phyloP scores from a whole-genome alignment of 2,113 vertebrate species.

The Arenaria interpres region DNA sequence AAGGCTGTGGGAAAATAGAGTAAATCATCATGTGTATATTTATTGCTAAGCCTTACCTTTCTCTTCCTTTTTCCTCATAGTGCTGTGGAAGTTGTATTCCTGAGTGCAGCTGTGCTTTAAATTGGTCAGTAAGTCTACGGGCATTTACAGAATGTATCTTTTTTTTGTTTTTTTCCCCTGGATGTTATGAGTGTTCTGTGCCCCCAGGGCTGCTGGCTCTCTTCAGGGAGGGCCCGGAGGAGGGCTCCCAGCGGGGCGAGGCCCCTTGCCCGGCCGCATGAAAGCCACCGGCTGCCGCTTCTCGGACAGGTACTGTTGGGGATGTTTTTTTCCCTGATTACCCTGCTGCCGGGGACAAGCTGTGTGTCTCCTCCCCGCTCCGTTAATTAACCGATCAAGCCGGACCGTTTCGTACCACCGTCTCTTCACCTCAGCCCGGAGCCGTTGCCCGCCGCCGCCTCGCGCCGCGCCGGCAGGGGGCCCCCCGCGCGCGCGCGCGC shows the following conservation, averaged over 20 bases:
- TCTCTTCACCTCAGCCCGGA: not conserved
- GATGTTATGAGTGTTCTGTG: not conserved
- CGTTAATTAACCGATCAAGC: too few species aligned
- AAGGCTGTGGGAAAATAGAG: not conserved
- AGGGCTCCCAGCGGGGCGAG: too few species aligned
- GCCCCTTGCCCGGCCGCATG: not conserved
- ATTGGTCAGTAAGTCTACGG: not conserved
- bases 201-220: accelerated
- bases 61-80: not conserved
- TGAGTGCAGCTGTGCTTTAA: not conserved
- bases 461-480: not conserved
- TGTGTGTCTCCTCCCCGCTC: not conserved
- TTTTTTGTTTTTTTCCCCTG: not conserved
- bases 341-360: too few species aligned
- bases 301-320: not conserved
- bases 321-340: not conserved
- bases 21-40: not conserved
- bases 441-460: not conserved
- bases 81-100: not conserved
- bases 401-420: too few species aligned
- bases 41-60: not conserved
- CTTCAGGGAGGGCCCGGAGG: not conserved
- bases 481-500: not conserved
- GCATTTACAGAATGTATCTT: not conserved
- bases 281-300: not conserved